Evolutionary conservation across 2,888 invertebrate genomes (phyloP), one percentile per base, ranked within the genome.

Genomic region (Eupithecia pulchellata): DNA sequence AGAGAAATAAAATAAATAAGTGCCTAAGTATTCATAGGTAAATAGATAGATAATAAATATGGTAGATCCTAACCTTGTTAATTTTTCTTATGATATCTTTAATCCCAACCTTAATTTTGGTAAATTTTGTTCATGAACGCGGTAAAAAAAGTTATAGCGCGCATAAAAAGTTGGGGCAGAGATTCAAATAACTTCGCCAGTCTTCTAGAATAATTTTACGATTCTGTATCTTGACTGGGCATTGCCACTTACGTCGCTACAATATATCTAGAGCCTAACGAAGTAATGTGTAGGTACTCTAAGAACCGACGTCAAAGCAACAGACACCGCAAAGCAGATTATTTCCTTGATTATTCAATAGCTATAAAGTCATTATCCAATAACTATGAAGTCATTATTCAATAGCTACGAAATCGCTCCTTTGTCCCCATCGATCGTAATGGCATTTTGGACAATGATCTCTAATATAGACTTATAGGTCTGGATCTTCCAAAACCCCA

Each of bases 361-460:
- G 20, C 25, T 25, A 52, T 11, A 17, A 52, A 52, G 4, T 13
- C 4, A 25, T 47, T 47, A 47, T 47, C 20, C 47, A 20, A 0
- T 11, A 25, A 11, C 25, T 25, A 52, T 11, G 25, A 52, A 52
- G n/a, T n/a, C 20, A 25, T 47, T 47, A 47, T 47, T 47, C 47
- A 20, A 0, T 11, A 25, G 20, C 25, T 25, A 52, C 25, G 25
- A 52, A 52, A 1, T 13, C 4, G 9, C 20, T 20, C 61, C 30
- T 34, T 61, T 36, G 34, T 61, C 61, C 32, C 13, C 34, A 61
- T n/a, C n/a, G n/a, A n/a, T n/a, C n/a, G 34, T 25, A 61, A 61
- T 61, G 34, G 61, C 34, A 61, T 61, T 61, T 61, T 61, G 1
- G 61, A 34, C 34, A 61, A 61, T 25, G 61, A 32, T 61, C 61